Evolutionary conservation across 2,888 invertebrate genomes (phyloP), one percentile per base, ranked within the genome.

Genomic region (Campoletis raptor): DNA sequence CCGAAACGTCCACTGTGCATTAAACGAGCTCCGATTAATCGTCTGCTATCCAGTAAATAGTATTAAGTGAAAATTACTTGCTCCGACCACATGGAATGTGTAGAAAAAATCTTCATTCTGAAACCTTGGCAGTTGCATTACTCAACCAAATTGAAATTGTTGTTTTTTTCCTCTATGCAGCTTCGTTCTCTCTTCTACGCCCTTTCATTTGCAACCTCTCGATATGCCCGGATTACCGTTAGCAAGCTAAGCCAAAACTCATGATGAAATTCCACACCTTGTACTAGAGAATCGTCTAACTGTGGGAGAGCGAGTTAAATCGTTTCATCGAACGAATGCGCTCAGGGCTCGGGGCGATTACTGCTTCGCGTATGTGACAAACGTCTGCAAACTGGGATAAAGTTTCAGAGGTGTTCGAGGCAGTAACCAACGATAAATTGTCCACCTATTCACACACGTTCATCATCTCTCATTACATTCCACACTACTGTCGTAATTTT

Each of bases 251-350:
- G 79, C 66, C 42, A 72, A 77, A 77, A 72, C 76, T 54, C 83
- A 36, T 83, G 86, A 86, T 86, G 83, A 81, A 86, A 86, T 86
- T 86, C 83, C 86, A 73, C 83, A 66, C 70, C 74, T 80, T 77
- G 81, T 73, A 72, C 37, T 57, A 77, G 80, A 67, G 72, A n/a
- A 54, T 76, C 66, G 82, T 79, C 69, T 70, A 42, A 73, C 73
- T 54, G 70, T 78, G 67, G 54, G 42, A 36, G 78, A 52, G 57
- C 54, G 74, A 85, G 81, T 72, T 73, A 48, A 81, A 85, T 85
- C 83, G 83, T 85, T 85, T 83, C 82, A 83, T 85, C 81, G 77
- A 85, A 85, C 85, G 73, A 78, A 81, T 77, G 81, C 77, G 73
- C 87, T 79, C 45, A 54, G 72, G 87, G 67, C 87, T 76, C 45